phyloP scores from a whole-genome alignment of 2,113 vertebrate genomes.

The Willisornis vidua region DNA sequence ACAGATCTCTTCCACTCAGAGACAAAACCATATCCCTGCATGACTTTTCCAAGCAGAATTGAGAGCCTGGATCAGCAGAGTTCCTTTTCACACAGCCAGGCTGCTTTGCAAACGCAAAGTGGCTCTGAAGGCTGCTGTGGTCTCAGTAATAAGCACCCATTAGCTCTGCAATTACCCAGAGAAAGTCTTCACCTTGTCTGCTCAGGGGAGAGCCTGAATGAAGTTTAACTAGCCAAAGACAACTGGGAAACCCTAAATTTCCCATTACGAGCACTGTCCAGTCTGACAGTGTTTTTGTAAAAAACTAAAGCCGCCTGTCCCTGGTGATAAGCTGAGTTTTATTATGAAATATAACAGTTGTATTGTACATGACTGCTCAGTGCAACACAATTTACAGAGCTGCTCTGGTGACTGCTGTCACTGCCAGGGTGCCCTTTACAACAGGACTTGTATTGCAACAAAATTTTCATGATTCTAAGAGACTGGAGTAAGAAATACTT shows the following conservation, averaged over 20 bases:
- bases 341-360: background rate
- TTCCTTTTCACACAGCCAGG: background rate
- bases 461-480: background rate
- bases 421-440: background rate
- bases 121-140: background rate
- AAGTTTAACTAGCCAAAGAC: background rate
- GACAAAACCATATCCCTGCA: background rate
- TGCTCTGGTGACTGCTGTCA: background rate
- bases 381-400: background rate
- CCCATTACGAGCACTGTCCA: background rate
- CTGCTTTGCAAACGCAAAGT: background rate
- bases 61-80: background rate
- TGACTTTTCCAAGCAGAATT: background rate
- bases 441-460: rapidly evolving
- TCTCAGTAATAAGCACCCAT: background rate
- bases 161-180: background rate
- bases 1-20: background rate
- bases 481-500: background rate
- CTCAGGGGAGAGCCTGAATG: background rate
- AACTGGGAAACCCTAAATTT: background rate
- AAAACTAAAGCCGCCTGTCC: background rate
- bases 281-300: background rate
- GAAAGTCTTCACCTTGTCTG: background rate
- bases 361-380: background rate
- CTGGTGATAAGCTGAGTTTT: background rate